Conservation (phyloP, 1,140 invertebrate species). For the Brachionus angularis region DNA sequence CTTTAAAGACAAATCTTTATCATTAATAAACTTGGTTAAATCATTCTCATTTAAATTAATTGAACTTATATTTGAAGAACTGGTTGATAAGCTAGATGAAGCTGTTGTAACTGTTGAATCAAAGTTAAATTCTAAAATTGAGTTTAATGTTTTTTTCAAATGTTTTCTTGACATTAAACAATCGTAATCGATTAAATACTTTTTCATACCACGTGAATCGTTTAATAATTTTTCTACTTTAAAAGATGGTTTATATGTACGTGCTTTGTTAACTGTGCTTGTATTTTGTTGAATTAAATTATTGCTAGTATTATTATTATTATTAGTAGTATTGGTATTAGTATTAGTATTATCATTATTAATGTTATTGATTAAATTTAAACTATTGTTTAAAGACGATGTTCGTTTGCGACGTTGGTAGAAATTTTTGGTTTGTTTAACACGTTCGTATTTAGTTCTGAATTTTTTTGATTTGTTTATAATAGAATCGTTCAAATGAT, state of each 20-base stretch:
- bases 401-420: slow-evolving; percentile 11
- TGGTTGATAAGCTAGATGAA: neutral
- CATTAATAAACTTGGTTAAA: neutral
- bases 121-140: neutral
- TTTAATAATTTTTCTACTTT: slow-evolving; percentile 34
- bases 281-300: neutral
- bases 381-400: slow-evolving; percentile 13
- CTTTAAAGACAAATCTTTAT: neutral
- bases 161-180: neutral
- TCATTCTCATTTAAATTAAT: no score
- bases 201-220: slow-evolving; percentile 41
- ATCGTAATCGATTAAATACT: slow-evolving; percentile 37
- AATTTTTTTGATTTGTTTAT: neutral
- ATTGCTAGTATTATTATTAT: no score
- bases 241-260: neutral
- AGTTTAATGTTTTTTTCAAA: no score
- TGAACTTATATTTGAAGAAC: no score
- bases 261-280: neutral
- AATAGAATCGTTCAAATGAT: neutral
- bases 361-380: no score
- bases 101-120: neutral
- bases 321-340: no score
- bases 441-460: slow-evolving; percentile 2
- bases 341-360: no score
- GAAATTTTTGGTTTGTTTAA: slow-evolving; percentile 18